Percentiles rank a stretch among this genome's conserved stretches.
phyloP scores from a whole-genome alignment of 2,797 vertebrate species.

The Pangasius larnaudii region DNA sequence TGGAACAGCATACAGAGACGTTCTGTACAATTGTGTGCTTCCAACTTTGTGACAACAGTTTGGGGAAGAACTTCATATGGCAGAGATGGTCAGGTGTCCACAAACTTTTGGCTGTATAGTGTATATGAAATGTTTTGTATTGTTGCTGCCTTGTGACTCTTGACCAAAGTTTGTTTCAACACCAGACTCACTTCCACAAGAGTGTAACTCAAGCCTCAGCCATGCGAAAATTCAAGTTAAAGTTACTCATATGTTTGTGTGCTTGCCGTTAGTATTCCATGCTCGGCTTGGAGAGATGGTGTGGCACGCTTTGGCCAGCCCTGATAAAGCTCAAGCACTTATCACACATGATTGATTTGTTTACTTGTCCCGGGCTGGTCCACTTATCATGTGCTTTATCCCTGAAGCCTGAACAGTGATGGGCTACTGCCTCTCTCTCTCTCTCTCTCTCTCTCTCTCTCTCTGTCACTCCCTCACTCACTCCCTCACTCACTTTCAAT shows the following conservation, averaged over 20 bases:
- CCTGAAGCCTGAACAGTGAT: constrained; percentile 53
- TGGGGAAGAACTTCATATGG: background rate
- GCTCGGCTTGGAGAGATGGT: constrained; percentile 1
- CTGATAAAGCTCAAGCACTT: constrained; percentile 53
- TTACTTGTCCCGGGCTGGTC: constrained; percentile 47
- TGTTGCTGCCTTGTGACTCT: background rate
- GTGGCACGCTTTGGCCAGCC: constrained; percentile 41
- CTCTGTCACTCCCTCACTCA: constrained; percentile 2
- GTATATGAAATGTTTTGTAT: background rate
- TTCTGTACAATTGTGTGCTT: background rate
- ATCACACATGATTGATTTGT: constrained; percentile 57
- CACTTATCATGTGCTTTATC: constrained; percentile 59
- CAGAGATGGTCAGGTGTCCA: background rate
- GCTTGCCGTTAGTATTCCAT: constrained; percentile 31
- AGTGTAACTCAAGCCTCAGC: background rate
- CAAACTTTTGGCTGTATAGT: background rate
- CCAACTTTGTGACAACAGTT: background rate
- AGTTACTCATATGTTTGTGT: background rate
- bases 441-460: background rate
- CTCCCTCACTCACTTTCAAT: background rate
- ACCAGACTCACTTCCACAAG: background rate
- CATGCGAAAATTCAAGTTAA: background rate
- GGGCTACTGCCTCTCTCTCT: background rate
- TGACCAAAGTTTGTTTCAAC: background rate
- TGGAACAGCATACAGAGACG: background rate